Percentiles rank a stretch among this genome's conserved stretches.
phyloP scores from a whole-genome alignment of 2,888 invertebrate genomes.

The Limnephilus rhombicus region DNA sequence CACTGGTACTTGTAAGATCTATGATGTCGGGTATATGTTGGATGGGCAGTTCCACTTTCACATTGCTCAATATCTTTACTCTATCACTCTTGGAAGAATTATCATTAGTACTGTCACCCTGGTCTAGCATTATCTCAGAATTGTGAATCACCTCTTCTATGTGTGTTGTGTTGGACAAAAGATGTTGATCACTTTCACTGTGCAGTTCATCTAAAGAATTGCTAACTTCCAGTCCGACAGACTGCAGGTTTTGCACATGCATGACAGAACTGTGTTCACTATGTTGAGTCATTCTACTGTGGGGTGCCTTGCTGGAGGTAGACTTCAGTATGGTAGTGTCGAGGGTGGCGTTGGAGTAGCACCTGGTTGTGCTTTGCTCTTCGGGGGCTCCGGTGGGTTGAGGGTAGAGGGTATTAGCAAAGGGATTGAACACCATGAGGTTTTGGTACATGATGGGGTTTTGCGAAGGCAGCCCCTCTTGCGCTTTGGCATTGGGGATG shows the following conservation, averaged over 20 bases:
- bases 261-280: conserved; percentile 5
- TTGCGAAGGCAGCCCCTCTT: conserved; percentile 73
- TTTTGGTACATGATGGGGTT: conserved; percentile 75
- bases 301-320: conserved; percentile 17
- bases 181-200: conserved; percentile 18
- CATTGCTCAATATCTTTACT: conserved; percentile 77
- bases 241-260: conserved; percentile 3
- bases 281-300: conserved; percentile 8
- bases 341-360: conserved; percentile 5
- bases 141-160: conserved; percentile 38
- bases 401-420: conserved; percentile 74
- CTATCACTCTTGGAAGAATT: conserved; percentile 71
- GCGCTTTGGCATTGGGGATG: conserved; percentile 71
- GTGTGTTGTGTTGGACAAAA: background rate
- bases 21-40: conserved; percentile 74
- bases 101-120: conserved; percentile 67
- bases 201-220: conserved; percentile 7
- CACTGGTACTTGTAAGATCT: conserved; percentile 71
- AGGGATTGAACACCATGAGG: conserved; percentile 76
- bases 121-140: conserved; percentile 40
- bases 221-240: background rate
- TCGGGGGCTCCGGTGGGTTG: conserved; percentile 65
- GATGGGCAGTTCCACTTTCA: conserved; percentile 77
- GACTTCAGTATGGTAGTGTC: conserved; percentile 13
- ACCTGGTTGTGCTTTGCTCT: background rate